Base-by-base conservation (phyloP, 2,113 vertebrate genomes). In the Bucco capensis region DNA sequence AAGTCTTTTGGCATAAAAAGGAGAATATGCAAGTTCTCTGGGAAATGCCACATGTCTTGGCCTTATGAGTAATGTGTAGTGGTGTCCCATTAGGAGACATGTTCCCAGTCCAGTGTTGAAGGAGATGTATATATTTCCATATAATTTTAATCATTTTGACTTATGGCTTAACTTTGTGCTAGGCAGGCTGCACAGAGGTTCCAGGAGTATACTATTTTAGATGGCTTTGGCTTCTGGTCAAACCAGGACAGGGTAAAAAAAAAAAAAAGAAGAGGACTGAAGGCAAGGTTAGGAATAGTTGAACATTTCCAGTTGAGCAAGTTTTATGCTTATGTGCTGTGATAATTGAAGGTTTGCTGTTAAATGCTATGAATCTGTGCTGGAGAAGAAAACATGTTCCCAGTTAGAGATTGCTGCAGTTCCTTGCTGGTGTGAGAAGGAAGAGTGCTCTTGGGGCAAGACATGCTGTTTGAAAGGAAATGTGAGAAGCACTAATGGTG, bases 241-340 rank as follows among this genome's bases (percentile, higher is more conserved):
- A n/a, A n/a, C n/a, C n/a, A n/a, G n/a, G n/a, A n/a, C n/a, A n/a
- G 89, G 92, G 82, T 88, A 86, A 87, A 91, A 94, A 77, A 77
- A 86, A 87, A 91, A 94, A 77, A 77, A 84, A 88, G 83, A 93
- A 90, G 86, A 73, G 5, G 51, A 86, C 82, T 80, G 57, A 58
- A 91, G 88, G 83, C 93, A 92, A 96, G 94, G 95, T 97, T 96
- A 94, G 96, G 95, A 97, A 95, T 86, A 95, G 94, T 95, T 53
- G 61, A 56, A 60, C 8, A 1, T 71, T 97, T 95, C 84, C 92
- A 96, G 86, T 80, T 76, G 90, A 96, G 93, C 89, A 88, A 95
- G 88, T 95, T 96, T 96, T 88, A 79, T n/a, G 23, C 91, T 92
- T 91, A 57, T 92, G 91, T 79, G 58, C 94, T 75, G 85, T 93